These are phyloP conservation scores for Pocillopora damicornis DNA, from an alignment of 64 coral and sea anemone species.

Conservation along the genomic window DNA sequence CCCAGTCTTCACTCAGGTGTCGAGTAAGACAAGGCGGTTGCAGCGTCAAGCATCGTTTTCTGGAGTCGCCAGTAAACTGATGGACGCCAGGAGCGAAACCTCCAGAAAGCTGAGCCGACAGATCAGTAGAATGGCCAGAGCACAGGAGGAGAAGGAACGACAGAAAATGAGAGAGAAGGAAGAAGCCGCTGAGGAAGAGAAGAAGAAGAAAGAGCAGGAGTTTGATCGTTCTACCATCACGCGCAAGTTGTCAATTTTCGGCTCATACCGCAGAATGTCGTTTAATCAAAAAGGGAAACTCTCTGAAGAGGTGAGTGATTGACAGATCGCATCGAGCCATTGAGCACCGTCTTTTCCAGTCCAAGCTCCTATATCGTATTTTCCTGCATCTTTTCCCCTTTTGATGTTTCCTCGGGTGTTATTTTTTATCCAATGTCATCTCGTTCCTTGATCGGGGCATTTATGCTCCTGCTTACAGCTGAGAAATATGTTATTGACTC, in stretches of 20 bases:
- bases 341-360: not conserved
- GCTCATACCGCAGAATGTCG: constrained; percentile 14
- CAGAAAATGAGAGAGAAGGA: constrained; percentile 14
- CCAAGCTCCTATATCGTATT: too few relatives aligned
- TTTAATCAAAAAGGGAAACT: not conserved
- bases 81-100: constrained; percentile 30
- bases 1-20: not conserved
- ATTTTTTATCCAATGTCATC: too few relatives aligned
- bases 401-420: too few relatives aligned
- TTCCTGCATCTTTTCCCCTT: too few relatives aligned
- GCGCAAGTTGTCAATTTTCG: constrained; percentile 27
- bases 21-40: not conserved
- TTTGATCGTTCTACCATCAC: constrained; percentile 8
- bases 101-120: constrained; percentile 20
- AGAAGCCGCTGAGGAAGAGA: not conserved
- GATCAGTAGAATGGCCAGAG: constrained; percentile 20
- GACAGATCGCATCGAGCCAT: not conserved
- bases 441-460: too few relatives aligned
- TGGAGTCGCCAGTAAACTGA: constrained; percentile 29
- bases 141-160: constrained; percentile 23
- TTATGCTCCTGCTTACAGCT: too few relatives aligned
- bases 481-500: too few relatives aligned
- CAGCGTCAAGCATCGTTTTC: constrained; percentile 22
- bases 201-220: constrained; percentile 13
- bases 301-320: not conserved